These are phyloP conservation scores for Daktulosphaira vitifoliae DNA, from an alignment of 1,140 invertebrate genomes.

Conservation along the genomic window DNA sequence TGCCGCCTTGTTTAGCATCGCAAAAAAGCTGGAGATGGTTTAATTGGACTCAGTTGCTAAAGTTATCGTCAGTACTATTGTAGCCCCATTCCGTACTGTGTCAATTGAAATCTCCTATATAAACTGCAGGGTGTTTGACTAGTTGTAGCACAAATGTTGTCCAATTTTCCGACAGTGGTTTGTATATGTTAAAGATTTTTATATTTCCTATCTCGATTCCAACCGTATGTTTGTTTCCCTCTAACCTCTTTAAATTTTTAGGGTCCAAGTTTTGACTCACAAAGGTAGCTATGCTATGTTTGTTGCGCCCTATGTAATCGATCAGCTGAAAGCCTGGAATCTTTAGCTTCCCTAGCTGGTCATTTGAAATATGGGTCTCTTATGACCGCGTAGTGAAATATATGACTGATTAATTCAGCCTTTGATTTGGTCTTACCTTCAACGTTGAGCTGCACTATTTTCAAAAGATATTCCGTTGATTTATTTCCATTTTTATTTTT, in stretches of 20 bases:
- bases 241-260: not conserved
- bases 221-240: slow-evolving; percentile 9
- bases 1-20: not conserved
- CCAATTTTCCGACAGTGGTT: not conserved
- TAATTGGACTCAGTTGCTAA: not conserved
- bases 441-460: not conserved
- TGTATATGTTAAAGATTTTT: not conserved
- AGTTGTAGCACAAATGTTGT: not conserved
- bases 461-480: not conserved
- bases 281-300: not conserved
- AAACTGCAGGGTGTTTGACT: not conserved
- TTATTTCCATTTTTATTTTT: slow-evolving; percentile 8
- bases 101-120: not conserved
- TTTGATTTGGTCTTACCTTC: not conserved
- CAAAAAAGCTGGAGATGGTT: not conserved
- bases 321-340: slow-evolving; percentile 1
- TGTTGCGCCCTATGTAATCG: not conserved
- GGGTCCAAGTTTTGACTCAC: not conserved
- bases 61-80: not conserved
- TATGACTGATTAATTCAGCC: not conserved
- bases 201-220: not conserved
- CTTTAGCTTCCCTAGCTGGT: not conserved
- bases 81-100: not conserved
- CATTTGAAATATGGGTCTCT: too few species aligned
- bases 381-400: not conserved